Evolutionary conservation across 2,113 vertebrate species (phyloP), one percentile per base, ranked within the genome.

Genomic region (Candoia aspera): DNA sequence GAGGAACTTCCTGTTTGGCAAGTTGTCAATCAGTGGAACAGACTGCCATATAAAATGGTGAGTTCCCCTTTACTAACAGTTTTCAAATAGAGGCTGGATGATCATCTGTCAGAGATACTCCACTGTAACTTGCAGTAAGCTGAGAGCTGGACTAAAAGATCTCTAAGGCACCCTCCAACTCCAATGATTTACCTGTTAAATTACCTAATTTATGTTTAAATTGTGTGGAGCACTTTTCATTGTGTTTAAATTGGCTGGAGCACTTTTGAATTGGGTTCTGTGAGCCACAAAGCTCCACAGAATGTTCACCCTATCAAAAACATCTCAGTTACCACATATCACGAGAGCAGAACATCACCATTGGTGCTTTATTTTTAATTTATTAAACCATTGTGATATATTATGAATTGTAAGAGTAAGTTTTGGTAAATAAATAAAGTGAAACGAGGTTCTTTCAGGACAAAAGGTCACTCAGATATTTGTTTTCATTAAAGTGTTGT

Each of bases 391-490:
- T 15, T 53, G 8, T n/a, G 6, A 33, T 29, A 21, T 57, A 87
- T 87, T 23, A 57, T 37, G 13, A 57, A n/a, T 37, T 37, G 15
- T 37, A 37, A 59, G 57, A 24, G 10, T 89, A 89, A 54, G 26
- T 68, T n/a, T 12, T 73, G 54, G 29, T 33, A 29, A 60, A 73
- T 55, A 89, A 68, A 89, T 55, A 54, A 87, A 19, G 24, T 33
- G 60, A 90, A 89, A 58, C 9, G 84, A 94, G 94, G 90, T 89
- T 89, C 8, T 26, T 84, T 83, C 29, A 84, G 60, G 86, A 26
- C 24, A 60, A 60, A 85, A 93, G 93, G 89, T 93, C 91, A 84
- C 0, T 0, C 91, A 58, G 94, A 93, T 95, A 84, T 64, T 79
- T 42, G 0, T 17, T 64, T 0, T 62, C 26, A 60, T 86, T 91